Conservation (phyloP, 2,797 vertebrate genomes). For the Lacerta bilineata region DNA sequence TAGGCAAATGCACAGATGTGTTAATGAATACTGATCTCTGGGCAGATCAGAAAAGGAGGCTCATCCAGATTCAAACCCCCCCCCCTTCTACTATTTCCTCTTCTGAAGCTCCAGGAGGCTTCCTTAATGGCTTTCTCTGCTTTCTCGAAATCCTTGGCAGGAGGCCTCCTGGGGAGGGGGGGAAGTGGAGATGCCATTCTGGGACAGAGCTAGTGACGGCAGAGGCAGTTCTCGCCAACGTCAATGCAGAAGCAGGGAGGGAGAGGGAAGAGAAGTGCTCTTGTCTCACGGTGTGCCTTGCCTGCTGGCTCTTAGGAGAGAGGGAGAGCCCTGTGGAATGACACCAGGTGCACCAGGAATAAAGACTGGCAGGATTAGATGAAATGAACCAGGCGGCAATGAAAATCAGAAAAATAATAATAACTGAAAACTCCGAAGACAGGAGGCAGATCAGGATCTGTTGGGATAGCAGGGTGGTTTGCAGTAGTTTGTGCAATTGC, state of each 20-base stretch:
- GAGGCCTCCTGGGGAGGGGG: constrained; percentile 27
- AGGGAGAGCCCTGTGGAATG: constrained; percentile 19
- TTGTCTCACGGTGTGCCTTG: constrained; percentile 5
- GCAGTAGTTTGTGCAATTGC: neutral
- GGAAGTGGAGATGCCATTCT: constrained; percentile 30
- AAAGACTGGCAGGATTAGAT: neutral
- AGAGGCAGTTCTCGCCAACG: constrained; percentile 17
- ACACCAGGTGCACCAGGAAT: neutral
- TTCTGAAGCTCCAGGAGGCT: constrained; percentile 60
- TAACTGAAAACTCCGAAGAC: neutral
- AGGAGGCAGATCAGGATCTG: neutral
- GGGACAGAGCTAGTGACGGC: constrained; percentile 41
- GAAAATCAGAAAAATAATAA: too few relatives aligned
- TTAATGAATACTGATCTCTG: constrained; percentile 40
- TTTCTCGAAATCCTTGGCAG: constrained; percentile 33
- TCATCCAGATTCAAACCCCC: neutral
- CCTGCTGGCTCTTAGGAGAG: neutral
- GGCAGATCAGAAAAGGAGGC: constrained; percentile 24
- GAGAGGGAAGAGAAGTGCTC: too few relatives aligned
- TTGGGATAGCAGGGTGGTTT: neutral
- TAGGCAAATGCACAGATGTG: neutral
- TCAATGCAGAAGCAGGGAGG: constrained; percentile 31
- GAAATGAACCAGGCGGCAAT: neutral
- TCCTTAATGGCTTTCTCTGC: constrained; percentile 60
- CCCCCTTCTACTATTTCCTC: constrained; percentile 25